Conservation (phyloP, 1,140 invertebrate genomes). For the Anagrus nilaparvatae region DNA sequence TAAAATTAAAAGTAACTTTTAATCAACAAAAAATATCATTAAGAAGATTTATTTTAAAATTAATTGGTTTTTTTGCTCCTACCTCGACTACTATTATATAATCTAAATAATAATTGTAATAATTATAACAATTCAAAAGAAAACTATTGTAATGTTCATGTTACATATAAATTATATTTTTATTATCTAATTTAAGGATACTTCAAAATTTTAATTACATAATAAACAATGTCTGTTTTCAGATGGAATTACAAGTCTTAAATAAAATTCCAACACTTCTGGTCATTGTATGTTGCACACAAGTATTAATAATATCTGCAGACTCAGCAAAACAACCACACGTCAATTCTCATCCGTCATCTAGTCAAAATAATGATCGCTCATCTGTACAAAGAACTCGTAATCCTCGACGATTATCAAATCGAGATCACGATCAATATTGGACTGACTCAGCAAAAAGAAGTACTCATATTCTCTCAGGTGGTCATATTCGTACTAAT, state of each 20-base stretch:
- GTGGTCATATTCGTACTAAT: slow-evolving; percentile 44
- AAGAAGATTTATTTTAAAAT: no score
- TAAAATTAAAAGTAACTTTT: no score
- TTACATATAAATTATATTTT: no score
- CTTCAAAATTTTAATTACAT: no score
- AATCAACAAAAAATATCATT: no score
- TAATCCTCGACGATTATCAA: slow-evolving; percentile 12
- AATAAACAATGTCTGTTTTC: slow-evolving; percentile 19
- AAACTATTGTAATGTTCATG: no score
- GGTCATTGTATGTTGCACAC: slow-evolving; percentile 17
- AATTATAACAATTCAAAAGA: no score
- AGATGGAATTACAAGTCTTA: slow-evolving; percentile 27
- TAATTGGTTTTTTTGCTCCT: no score
- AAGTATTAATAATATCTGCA: slow-evolving; percentile 15
- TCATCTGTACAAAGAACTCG: slow-evolving; percentile 9
- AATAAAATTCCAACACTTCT: slow-evolving; percentile 15
- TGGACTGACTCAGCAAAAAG: slow-evolving; percentile 24
- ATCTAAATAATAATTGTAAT: no score
- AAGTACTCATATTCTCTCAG: slow-evolving; percentile 46
- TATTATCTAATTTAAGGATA: no score
- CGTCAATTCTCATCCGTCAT: no score
- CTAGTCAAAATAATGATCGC: slow-evolving; percentile 25
- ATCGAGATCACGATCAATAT: slow-evolving; percentile 25
- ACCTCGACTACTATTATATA: no score
- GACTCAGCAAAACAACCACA: slow-evolving; percentile 11